These are phyloP conservation scores for Conopomorpha cramerella DNA, from an alignment of 1,140 invertebrate genomes.

Conservation along the genomic window DNA sequence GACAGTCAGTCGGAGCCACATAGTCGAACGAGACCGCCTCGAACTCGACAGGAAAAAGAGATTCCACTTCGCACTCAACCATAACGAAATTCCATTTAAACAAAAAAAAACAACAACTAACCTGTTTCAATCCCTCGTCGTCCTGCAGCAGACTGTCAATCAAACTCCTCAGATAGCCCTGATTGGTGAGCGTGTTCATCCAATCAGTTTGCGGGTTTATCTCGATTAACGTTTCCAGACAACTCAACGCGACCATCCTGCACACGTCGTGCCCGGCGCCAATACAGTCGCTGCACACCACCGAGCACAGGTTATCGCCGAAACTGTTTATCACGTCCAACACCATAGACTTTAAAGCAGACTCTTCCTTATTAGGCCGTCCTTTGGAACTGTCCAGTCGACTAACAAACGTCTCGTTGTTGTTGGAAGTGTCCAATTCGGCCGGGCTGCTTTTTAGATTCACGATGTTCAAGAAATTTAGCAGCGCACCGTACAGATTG, in stretches of 20 bases:
- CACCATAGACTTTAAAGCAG: constrained; percentile 37
- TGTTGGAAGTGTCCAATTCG: constrained; percentile 35
- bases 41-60: no score
- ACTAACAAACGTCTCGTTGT: constrained; percentile 51
- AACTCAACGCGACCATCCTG: constrained; percentile 84
- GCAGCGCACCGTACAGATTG: constrained; percentile 77
- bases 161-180: constrained; percentile 84
- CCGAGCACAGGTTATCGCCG: constrained; percentile 81
- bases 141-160: constrained; percentile 80
- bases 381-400: constrained; percentile 64
- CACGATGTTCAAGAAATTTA: constrained; percentile 80
- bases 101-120: no score
- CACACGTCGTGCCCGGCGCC: constrained; percentile 86
- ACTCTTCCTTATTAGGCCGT: constrained; percentile 29
- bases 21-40: no score
- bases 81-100: no score
- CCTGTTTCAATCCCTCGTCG: constrained; percentile 70
- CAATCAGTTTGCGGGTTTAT: constrained; percentile 75
- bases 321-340: constrained; percentile 63
- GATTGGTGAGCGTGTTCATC: constrained; percentile 73
- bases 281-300: constrained; percentile 84
- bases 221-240: constrained; percentile 78
- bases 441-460: constrained; percentile 51
- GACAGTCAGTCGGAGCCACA: no score
- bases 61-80: no score